Percentiles rank a stretch among this genome's conserved stretches.
phyloP scores from a whole-genome alignment of 2,888 invertebrate genomes.

The Fabriciana adippe region DNA sequence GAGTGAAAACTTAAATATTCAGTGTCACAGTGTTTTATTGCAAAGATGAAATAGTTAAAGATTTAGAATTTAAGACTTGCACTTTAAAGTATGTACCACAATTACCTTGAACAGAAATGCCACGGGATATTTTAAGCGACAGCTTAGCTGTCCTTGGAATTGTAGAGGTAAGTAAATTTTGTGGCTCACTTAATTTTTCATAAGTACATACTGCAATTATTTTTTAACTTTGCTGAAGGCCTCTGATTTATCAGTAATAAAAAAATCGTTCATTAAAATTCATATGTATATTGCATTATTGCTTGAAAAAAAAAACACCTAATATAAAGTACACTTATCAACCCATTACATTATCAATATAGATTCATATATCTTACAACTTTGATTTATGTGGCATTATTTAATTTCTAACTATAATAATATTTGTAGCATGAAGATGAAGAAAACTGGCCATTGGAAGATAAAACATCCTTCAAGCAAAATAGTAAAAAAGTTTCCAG shows the following conservation, averaged over 20 bases:
- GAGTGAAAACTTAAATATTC: neutral
- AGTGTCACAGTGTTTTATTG: neutral
- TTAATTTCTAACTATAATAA: neutral
- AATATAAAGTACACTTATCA: too few species aligned
- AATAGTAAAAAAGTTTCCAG: constrained; percentile 57
- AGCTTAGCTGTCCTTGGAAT: constrained; percentile 84
- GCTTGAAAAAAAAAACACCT: too few species aligned
- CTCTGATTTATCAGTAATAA: neutral
- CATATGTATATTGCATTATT: too few species aligned
- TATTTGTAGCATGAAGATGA: constrained; percentile 71
- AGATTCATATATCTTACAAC: too few species aligned
- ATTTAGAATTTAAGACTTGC: constrained; percentile 11
- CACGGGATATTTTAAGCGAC: constrained; percentile 86
- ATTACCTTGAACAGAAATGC: constrained; percentile 71
- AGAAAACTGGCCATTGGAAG: constrained; percentile 70
- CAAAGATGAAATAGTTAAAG: constrained; percentile 18
- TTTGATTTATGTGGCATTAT: too few species aligned
- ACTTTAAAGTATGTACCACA: constrained; percentile 44
- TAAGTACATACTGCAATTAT: neutral
- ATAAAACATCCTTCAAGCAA: constrained; percentile 61
- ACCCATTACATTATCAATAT: too few species aligned
- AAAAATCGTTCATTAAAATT: neutral
- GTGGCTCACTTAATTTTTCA: neutral
- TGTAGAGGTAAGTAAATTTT: constrained; percentile 72
- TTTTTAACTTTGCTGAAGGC: neutral